phyloP scores from a whole-genome alignment of 2,797 vertebrate species.

The Etheostoma nigrum region DNA sequence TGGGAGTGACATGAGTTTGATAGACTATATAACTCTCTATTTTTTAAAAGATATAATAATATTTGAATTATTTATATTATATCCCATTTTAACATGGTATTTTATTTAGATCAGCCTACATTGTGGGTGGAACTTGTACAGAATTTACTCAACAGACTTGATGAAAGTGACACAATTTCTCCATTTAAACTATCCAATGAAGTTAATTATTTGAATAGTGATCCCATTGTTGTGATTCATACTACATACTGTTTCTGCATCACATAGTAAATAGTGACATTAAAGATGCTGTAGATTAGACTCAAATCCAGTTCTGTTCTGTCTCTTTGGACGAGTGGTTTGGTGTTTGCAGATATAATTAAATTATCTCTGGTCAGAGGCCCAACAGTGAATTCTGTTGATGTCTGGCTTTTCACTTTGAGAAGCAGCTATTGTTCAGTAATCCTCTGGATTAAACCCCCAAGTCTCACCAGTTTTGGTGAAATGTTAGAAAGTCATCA shows the following conservation, averaged over 20 bases:
- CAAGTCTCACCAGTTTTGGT: constrained; percentile 23
- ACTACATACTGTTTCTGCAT: not conserved
- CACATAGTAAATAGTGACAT: constrained; percentile 1
- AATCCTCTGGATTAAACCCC: constrained; percentile 54
- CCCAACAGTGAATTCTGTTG: constrained; percentile 16
- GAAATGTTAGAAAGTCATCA: constrained; percentile 24
- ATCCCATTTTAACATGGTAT: not conserved
- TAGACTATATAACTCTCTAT: no score
- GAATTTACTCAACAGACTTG: not conserved
- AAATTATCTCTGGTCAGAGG: constrained; percentile 43
- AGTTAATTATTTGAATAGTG: not conserved
- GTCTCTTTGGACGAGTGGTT: constrained; percentile 13
- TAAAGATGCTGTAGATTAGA: constrained; percentile 23
- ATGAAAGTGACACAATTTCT: no score
- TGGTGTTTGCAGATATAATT: constrained; percentile 45
- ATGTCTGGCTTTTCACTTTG: constrained; percentile 26
- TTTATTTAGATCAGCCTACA: no score
- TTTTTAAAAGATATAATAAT: not conserved
- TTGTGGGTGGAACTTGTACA: not conserved
- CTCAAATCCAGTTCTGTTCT: constrained; percentile 5
- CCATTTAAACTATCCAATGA: not conserved
- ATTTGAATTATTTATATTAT: not conserved
- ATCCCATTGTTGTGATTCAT: not conserved
- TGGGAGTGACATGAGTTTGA: not conserved
- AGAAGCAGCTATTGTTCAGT: constrained; percentile 47